These are phyloP conservation scores for Dendrolimus houi DNA, from an alignment of 2,888 invertebrate species.

Conservation along the genomic window DNA sequence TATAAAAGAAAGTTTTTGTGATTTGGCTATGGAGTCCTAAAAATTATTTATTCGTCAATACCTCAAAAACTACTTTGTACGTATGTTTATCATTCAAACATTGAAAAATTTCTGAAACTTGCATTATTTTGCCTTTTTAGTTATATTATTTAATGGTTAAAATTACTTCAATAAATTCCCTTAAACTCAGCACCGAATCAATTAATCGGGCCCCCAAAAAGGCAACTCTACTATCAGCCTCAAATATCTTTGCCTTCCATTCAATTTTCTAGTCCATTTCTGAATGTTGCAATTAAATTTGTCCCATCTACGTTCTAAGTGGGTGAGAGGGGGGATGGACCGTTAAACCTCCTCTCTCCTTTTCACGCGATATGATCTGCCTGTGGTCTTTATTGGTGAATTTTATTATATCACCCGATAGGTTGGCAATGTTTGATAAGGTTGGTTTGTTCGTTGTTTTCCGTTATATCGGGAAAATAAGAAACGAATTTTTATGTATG, in stretches of 20 bases:
- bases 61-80: too few relatives aligned
- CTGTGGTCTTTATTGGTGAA: slow-evolving; percentile 16
- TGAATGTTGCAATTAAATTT: slow-evolving; percentile 64
- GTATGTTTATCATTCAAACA: too few relatives aligned
- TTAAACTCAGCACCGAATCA: background rate
- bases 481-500: too few relatives aligned
- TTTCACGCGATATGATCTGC: slow-evolving; percentile 9
- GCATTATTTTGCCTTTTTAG: too few relatives aligned
- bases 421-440: background rate
- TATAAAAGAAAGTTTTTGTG: too few relatives aligned
- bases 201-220: background rate
- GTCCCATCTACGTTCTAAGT: slow-evolving; percentile 38
- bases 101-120: too few relatives aligned
- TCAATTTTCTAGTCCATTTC: slow-evolving; percentile 69
- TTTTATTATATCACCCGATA: slow-evolving; percentile 1
- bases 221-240: slow-evolving; percentile 19
- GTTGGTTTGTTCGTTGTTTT: background rate
- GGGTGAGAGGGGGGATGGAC: slow-evolving; percentile 31
- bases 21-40: too few relatives aligned
- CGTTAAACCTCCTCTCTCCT: slow-evolving; percentile 6
- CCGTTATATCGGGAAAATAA: background rate
- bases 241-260: slow-evolving; percentile 38
- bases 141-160: too few relatives aligned
- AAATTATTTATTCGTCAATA: too few relatives aligned
- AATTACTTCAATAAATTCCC: too few relatives aligned